These are phyloP conservation scores for Dascillus cervinus DNA, from an alignment of 2,888 invertebrate genomes.

Conservation along the genomic window DNA sequence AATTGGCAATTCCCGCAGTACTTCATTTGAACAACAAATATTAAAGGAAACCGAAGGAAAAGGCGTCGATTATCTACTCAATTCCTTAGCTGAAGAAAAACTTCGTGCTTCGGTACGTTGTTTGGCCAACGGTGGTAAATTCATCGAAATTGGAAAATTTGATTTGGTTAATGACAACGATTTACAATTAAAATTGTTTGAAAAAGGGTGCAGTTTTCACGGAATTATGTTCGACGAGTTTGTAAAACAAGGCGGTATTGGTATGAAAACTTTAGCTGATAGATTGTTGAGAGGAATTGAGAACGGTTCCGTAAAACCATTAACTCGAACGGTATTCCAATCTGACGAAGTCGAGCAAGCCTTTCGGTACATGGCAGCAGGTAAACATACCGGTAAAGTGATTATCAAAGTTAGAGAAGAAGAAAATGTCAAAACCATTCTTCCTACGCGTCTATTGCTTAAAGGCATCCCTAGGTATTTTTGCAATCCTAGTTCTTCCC, in stretches of 20 bases:
- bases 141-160: slow-evolving; percentile 80
- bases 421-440: slow-evolving; percentile 30
- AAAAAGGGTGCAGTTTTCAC: slow-evolving; percentile 67
- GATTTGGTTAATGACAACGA: slow-evolving; percentile 62
- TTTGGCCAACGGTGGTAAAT: slow-evolving; percentile 54
- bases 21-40: slow-evolving; percentile 80
- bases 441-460: slow-evolving; percentile 25
- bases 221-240: slow-evolving; percentile 62
- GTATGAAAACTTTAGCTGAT: neutral
- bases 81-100: slow-evolving; percentile 87
- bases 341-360: slow-evolving; percentile 62
- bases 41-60: slow-evolving; percentile 71
- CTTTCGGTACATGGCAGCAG: slow-evolving; percentile 55
- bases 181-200: slow-evolving; percentile 57
- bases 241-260: slow-evolving; percentile 10
- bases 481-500: slow-evolving; percentile 46
- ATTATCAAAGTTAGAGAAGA: slow-evolving; percentile 37
- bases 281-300: slow-evolving; percentile 34
- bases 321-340: slow-evolving; percentile 56
- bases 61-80: slow-evolving; percentile 86
- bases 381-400: slow-evolving; percentile 76
- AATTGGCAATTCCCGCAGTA: slow-evolving; percentile 83
- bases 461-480: slow-evolving; percentile 28
- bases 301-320: slow-evolving; percentile 61
- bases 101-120: slow-evolving; percentile 62